Evolutionary conservation across 2,113 vertebrate species (phyloP), one percentile per base, ranked within the genome.

Genomic region (Nanger granti): DNA sequence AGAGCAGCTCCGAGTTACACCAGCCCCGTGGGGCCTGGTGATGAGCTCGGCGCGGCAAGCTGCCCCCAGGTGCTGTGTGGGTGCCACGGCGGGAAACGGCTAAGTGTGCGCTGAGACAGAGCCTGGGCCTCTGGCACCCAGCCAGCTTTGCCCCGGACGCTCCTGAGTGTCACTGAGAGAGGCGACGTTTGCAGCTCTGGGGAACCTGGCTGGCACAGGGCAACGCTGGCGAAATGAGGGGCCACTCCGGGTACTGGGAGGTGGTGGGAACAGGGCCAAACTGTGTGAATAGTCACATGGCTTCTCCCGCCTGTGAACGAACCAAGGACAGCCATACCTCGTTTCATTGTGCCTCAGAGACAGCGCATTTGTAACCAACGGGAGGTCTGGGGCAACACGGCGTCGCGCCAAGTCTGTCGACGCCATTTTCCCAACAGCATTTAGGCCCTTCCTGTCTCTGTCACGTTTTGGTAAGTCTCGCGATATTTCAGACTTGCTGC

Each of bases 171-270:
- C 91, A n/a, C 20, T 0, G 7, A 26, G 29, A 34, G 22, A 47
- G 49, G 28, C 22, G 4, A 4, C 5, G 0, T 59, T 44, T 1
- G 29, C 69, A 13, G 11, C 60, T 47, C 69, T 12, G 5, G 2
- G 1, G 0, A 49, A 66, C 41, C 41, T 41, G 41, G 55, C 83
- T 29, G 83, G n/a, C 64, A 24, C 17, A 44, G 15, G 18, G n/a
- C 9, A 0, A 15, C 0, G 2, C 29, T 4, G 5, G 22, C n/a
- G 14, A 34, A 29, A 13, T 1, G 28, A 64, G n/a, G 26, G 12
- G 37, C n/a, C 49, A 2, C 80, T 26, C 0, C 0, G 3, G 41
- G 24, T 22, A 15, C 80, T 0, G 3, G 18, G 59, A 73, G 13
- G 20, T 2, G 76, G 91, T 3, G 18, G 29, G 41, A 31, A n/a